Conservation (phyloP, 2,888 invertebrate genomes). For the Rhabditophanes sp. region DNA sequence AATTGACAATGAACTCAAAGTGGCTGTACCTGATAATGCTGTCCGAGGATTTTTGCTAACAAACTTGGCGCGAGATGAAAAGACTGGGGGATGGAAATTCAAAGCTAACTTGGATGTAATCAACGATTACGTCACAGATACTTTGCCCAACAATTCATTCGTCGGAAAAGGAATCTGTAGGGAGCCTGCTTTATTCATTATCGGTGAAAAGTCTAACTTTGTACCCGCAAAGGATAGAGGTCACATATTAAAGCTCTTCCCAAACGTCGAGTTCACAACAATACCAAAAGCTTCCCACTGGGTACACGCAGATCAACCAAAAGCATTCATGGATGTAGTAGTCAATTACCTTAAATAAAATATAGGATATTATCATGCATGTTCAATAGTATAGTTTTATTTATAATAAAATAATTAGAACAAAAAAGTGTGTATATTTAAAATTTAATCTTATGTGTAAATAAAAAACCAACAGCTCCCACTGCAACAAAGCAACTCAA, state of each 20-base stretch:
- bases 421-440: too few relatives aligned
- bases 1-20: constrained; percentile 16
- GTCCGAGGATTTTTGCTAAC: constrained; percentile 64
- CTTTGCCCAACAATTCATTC: constrained; percentile 5
- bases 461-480: too few relatives aligned
- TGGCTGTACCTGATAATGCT: constrained; percentile 52
- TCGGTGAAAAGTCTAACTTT: constrained; percentile 66
- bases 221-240: constrained; percentile 47
- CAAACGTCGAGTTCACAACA: constrained; percentile 56
- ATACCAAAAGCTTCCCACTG: constrained; percentile 74
- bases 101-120: constrained; percentile 68
- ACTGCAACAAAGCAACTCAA: too few relatives aligned
- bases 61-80: constrained; percentile 60
- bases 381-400: constrained; percentile 1
- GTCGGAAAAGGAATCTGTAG: constrained; percentile 45
- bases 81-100: constrained; percentile 48
- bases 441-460: too few relatives aligned
- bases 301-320: constrained; percentile 78
- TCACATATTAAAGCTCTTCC: constrained; percentile 57
- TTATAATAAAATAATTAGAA: not conserved
- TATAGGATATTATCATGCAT: too few relatives aligned
- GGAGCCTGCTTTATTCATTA: constrained; percentile 67
- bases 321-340: constrained; percentile 57
- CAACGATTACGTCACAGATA: constrained; percentile 54
- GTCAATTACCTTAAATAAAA: constrained; percentile 52